Evolutionary conservation across 2,888 invertebrate species (phyloP).

Genomic region (Epirrhoe alternata): DNA sequence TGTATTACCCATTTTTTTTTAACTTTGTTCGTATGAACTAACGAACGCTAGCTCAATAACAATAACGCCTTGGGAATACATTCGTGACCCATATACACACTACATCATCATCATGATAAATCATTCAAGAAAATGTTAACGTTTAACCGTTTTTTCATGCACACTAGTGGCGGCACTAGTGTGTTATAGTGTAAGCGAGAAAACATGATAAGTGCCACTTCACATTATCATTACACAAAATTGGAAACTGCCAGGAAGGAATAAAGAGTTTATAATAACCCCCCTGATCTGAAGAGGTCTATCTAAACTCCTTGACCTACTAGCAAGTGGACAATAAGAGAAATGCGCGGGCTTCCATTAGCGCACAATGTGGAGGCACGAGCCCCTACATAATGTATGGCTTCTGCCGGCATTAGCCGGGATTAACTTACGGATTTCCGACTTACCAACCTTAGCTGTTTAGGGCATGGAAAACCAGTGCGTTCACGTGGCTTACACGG

Average conservation of each 20-base stretch:
- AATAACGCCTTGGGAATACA: too few relatives aligned
- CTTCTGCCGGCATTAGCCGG: constrained; percentile 30
- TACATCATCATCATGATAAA: too few relatives aligned
- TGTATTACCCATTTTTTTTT: too few relatives aligned
- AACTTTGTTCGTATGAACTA: too few relatives aligned
- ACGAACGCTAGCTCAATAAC: too few relatives aligned
- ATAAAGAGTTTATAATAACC: neutral
- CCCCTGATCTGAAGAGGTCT: constrained; percentile 24
- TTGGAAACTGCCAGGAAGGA: neutral
- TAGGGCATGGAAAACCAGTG: constrained; percentile 31
- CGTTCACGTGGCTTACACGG: constrained; percentile 19
- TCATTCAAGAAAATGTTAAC: too few relatives aligned
- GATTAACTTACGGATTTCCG: constrained; percentile 38
- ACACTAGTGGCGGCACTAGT: too few relatives aligned
- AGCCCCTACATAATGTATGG: constrained; percentile 37
- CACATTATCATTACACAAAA: too few relatives aligned
- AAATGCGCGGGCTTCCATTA: constrained; percentile 39
- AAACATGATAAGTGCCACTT: too few relatives aligned
- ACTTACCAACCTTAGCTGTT: constrained; percentile 28
- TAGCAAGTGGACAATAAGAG: constrained; percentile 24
- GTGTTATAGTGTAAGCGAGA: too few relatives aligned
- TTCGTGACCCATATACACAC: too few relatives aligned
- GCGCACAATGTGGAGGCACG: constrained; percentile 36
- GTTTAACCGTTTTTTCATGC: too few relatives aligned
- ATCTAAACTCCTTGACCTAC: constrained; percentile 33